Evolutionary conservation across 1,140 invertebrate genomes (phyloP).

Genomic region (Archegozetes longisetosus): DNA sequence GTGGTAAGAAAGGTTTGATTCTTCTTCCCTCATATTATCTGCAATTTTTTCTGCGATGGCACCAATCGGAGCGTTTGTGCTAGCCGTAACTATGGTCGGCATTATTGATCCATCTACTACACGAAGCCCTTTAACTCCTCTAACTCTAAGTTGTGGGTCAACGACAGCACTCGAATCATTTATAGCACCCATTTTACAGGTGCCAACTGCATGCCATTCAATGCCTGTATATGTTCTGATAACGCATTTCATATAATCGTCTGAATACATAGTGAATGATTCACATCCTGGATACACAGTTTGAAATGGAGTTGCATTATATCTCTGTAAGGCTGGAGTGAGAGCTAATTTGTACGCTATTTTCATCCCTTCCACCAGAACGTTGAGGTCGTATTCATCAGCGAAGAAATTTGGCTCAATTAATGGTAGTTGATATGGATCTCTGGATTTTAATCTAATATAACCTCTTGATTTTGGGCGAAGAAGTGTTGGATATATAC

Average conservation of each 20-base stretch:
- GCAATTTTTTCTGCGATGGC: conserved; percentile 37
- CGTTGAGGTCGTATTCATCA: conserved; percentile 56
- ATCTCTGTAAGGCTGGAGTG: conserved; percentile 41
- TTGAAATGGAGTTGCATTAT: conserved; percentile 52
- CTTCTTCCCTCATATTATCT: conserved; percentile 28
- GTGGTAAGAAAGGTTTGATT: background rate
- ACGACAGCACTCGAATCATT: conserved; percentile 38
- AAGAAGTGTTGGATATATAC: conserved; percentile 50
- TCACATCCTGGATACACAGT: conserved; percentile 57
- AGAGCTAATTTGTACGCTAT: background rate
- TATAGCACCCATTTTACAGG: conserved; percentile 64
- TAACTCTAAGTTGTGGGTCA: conserved; percentile 40
- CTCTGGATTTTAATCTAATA: conserved; percentile 56
- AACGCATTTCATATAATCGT: conserved; percentile 64
- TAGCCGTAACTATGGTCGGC: conserved; percentile 17
- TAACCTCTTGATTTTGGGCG: conserved; percentile 49
- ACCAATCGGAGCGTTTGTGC: conserved; percentile 40
- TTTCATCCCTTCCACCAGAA: conserved; percentile 49
- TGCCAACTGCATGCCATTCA: conserved; percentile 62
- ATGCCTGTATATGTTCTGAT: conserved; percentile 46
- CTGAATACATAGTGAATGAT: conserved; percentile 48
- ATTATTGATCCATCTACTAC: conserved; percentile 23
- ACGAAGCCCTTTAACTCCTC: conserved; percentile 18
- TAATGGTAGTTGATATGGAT: conserved; percentile 72
- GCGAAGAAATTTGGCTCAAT: conserved; percentile 79